phyloP scores from a whole-genome alignment of 2,113 vertebrate species.

The Anas platyrhynchos region DNA sequence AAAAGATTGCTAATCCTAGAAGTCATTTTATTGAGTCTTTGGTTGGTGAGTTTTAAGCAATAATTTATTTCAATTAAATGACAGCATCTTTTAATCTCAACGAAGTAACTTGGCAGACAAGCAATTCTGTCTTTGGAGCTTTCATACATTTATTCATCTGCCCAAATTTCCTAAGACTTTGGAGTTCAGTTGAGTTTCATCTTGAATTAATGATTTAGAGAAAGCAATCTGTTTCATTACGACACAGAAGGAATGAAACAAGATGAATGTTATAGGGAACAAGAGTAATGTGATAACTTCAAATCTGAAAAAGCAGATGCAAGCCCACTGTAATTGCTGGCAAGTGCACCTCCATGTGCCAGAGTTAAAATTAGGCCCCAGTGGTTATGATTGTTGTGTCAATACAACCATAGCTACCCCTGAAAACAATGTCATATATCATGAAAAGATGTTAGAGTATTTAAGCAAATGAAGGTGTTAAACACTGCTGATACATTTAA shows the following conservation, averaged over 20 bases:
- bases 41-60: conserved; percentile 33
- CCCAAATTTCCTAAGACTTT: conserved; percentile 20
- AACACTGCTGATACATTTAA: not conserved
- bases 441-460: not conserved
- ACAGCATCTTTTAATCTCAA: conserved; percentile 64
- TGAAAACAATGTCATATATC: not conserved
- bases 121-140: conserved; percentile 24
- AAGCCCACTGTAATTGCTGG: not conserved
- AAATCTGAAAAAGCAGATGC: not conserved
- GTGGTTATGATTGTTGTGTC: not conserved
- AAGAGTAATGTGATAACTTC: rapidly evolving
- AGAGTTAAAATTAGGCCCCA: not conserved
- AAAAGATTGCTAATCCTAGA: conserved; percentile 43
- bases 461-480: not conserved
- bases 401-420: not conserved
- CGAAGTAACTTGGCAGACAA: conserved; percentile 53
- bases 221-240: not conserved
- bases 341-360: not conserved
- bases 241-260: not conserved
- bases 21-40: conserved; percentile 34
- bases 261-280: not conserved
- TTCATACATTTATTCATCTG: conserved; percentile 57
- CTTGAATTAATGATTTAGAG: not conserved
- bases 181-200: conserved; percentile 26
- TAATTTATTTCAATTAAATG: conserved; percentile 68